Base-by-base conservation (phyloP, 1,140 invertebrate species). In the Drosophila kurseongensis region DNA sequence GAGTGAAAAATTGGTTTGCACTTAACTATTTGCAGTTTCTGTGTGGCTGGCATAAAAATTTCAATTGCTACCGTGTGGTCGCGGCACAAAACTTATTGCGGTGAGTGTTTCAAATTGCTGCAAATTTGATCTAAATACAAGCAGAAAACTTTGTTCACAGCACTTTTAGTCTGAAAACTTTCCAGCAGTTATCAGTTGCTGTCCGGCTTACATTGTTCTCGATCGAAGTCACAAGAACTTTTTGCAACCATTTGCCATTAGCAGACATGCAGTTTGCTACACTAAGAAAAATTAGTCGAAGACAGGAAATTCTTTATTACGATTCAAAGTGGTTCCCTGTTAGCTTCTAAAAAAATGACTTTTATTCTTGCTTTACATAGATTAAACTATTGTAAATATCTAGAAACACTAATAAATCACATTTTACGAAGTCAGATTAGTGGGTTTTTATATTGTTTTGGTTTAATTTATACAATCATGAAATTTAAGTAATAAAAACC, bases 181-280 rank as follows among this genome's bases (percentile, higher is more conserved):
- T 65, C 16, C 45, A 36, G 38, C 48, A 47, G 32, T 78, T 85
- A 81, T 86, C 82, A 68, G 63, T 32, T 40, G 62, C 55, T 74
- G 68, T 51, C 65, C 29, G 36, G 44, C 36, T 57, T 1, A 68
- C 65, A 67, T 54, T 68, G 65, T 68, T 18, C 29, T 10, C 16
- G 3, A 44, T 67, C 36, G 65, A 45, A 67, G 62, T 66, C 61
- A 51, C 35, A 7, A 32, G 3, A 16, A 71, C 51, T 71, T 71
- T 71, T 38, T 58, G 42, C 44, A 50, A 45, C 68, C 82, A 69
- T 69, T 85, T 80, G 77, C 77, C 81, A 71, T 66, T 84, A 35
- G 50, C 58, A 63, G 27, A 68, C 51, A 55, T 32, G 59, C 60
- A 74, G 52, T 35, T 51, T 12, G 2, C 5, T 29, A 27, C 50